Percentiles rank a stretch among this genome's conserved stretches.
These are phyloP conservation scores for Dinoponera quadriceps DNA, from an alignment of 1,140 invertebrate species.

Conservation along the genomic window DNA sequence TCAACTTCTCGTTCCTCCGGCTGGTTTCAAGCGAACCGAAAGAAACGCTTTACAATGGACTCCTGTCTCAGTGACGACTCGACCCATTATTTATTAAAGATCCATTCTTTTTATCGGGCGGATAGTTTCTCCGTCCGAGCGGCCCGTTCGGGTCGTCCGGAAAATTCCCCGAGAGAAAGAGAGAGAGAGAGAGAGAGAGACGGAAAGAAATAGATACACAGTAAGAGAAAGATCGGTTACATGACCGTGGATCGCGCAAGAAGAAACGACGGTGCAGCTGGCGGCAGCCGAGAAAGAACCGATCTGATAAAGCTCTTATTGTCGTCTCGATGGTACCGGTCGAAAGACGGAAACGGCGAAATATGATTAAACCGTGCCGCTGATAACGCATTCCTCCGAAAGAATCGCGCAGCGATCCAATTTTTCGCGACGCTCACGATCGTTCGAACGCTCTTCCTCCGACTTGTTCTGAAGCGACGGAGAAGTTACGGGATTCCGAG, in stretches of 20 bases:
- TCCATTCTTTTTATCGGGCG: constrained; percentile 71
- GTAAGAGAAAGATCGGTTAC: constrained; percentile 50
- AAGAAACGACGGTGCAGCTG: constrained; percentile 42
- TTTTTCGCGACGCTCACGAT: background rate
- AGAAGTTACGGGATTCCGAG: background rate
- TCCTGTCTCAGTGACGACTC: constrained; percentile 62
- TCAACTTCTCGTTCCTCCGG: constrained; percentile 66
- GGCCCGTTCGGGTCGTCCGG: constrained; percentile 1
- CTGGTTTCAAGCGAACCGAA: constrained; percentile 57
- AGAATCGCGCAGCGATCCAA: background rate
- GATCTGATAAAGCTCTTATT: constrained; percentile 53
- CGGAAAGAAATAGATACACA: constrained; percentile 31
- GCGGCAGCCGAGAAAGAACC: constrained; percentile 42
- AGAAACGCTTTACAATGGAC: constrained; percentile 70
- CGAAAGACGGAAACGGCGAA: constrained; percentile 26
- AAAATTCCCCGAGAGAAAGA: constrained; percentile 45
- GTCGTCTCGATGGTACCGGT: constrained; percentile 7
- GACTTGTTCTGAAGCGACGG: too few relatives aligned
- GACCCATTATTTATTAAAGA: constrained; percentile 75
- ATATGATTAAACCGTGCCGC: constrained; percentile 11
- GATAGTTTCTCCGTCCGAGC: constrained; percentile 63
- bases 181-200: background rate
- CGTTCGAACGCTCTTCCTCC: background rate
- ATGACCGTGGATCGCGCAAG: constrained; percentile 15
- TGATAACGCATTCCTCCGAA: background rate